Conservation (phyloP, 2,113 vertebrate genomes). For the Poeciliopsis turrubarensis region DNA sequence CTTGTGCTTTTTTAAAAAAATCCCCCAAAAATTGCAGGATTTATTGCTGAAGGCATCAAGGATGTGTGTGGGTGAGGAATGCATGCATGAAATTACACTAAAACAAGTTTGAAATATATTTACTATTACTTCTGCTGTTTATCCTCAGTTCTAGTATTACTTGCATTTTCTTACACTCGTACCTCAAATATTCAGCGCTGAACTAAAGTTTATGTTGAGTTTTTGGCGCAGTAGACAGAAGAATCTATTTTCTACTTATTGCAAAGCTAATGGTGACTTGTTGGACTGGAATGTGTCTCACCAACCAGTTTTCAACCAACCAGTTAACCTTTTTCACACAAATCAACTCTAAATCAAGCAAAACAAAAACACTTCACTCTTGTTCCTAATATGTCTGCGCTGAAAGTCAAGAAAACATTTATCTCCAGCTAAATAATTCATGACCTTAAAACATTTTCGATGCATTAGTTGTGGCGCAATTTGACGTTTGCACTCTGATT, state of each 20-base stretch:
- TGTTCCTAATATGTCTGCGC: neutral
- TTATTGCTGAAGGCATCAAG: conserved; percentile 19
- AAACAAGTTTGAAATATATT: conserved; percentile 2
- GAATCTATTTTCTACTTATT: conserved; percentile 52
- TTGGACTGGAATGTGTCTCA: conserved; percentile 60
- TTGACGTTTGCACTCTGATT: neutral
- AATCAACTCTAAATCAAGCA: conserved; percentile 9
- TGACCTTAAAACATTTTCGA: neutral
- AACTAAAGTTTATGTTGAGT: conserved; percentile 37
- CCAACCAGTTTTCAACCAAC: conserved; percentile 47
- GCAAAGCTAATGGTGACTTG: conserved; percentile 48
- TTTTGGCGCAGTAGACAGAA: conserved; percentile 40
- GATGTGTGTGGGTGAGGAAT: conserved; percentile 6
- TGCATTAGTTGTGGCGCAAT: neutral
- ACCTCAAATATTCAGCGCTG: neutral
- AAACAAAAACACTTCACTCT: conserved; percentile 16
- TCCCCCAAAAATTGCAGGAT: conserved; percentile 19
- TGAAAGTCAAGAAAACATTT: neutral
- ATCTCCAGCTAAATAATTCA: neutral
- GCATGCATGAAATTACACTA: no score
- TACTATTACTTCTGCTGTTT: neutral
- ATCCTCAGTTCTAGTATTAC: conserved; percentile 17
- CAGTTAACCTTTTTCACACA: neutral
- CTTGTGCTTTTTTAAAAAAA: conserved; percentile 17
- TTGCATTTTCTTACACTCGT: neutral